Evolutionary conservation across 2,113 vertebrate species (phyloP).

Genomic region (Rhadina sibilatrix): DNA sequence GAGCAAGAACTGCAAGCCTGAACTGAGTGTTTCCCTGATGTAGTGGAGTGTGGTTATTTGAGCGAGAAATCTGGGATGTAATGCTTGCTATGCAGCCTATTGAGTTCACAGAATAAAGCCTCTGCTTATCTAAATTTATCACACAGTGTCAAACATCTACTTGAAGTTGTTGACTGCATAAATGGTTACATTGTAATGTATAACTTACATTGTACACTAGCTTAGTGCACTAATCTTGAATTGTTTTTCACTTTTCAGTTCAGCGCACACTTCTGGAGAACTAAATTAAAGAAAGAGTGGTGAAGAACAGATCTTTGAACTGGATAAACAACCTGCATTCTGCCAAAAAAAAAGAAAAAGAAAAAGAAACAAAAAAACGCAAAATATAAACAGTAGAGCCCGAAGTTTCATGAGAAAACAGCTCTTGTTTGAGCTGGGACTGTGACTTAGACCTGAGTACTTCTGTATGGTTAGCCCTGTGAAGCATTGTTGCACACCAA

Average conservation of each 20-base stretch:
- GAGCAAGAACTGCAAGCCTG: neutral
- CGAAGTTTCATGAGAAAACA: neutral
- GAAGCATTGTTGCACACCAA: constrained; percentile 2
- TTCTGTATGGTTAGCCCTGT: constrained; percentile 42
- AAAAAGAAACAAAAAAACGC: neutral
- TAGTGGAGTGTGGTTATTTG: neutral
- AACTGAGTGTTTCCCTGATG: neutral
- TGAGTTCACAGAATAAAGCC: neutral
- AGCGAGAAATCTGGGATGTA: neutral
- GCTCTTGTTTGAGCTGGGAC: neutral
- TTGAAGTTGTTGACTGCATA: neutral
- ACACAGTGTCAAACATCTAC: neutral
- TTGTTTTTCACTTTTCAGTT: constrained; percentile 31
- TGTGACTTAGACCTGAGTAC: neutral
- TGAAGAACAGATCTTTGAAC: constrained; percentile 30
- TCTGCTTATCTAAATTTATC: neutral
- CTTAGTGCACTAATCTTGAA: neutral
- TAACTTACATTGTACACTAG: neutral
- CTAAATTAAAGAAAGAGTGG: neutral
- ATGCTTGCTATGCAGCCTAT: neutral
- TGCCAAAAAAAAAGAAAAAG: neutral
- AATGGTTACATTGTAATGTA: neutral
- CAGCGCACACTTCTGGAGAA: constrained; percentile 67
- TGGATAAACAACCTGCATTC: constrained; percentile 38
- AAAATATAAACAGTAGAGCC: neutral